phyloP scores from a whole-genome alignment of 2,888 invertebrate genomes.

The Eumacrocentrus americanus region DNA sequence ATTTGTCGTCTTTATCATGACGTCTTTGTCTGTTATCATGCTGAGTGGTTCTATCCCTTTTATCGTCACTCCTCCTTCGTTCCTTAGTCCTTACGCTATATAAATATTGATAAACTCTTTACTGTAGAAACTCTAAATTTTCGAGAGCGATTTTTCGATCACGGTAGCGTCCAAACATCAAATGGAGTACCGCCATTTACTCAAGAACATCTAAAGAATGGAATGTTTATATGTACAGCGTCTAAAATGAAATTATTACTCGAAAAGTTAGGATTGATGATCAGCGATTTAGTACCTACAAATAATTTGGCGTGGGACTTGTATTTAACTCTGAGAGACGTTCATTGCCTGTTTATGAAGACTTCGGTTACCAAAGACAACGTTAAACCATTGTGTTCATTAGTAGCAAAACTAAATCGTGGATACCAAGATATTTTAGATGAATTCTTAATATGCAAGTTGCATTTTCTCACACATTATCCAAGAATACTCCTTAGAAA shows the following conservation, averaged over 20 bases:
- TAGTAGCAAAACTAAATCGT: slow-evolving; percentile 23
- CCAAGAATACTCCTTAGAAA: not conserved
- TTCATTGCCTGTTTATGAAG: slow-evolving; percentile 23
- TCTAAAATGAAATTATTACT: slow-evolving; percentile 30
- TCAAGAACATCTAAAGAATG: slow-evolving; percentile 1
- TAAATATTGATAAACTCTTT: slow-evolving; percentile 14
- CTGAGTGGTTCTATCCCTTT: no score
- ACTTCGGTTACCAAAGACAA: not conserved
- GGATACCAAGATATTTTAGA: slow-evolving; percentile 29
- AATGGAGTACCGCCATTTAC: not conserved
- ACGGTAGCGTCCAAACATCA: no score
- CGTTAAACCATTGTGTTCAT: slow-evolving; percentile 3
- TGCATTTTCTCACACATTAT: slow-evolving; percentile 3
- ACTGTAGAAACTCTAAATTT: slow-evolving; percentile 18
- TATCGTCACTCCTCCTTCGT: no score
- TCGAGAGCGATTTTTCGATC: not conserved
- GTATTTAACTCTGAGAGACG: slow-evolving; percentile 25
- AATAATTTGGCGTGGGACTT: slow-evolving; percentile 25
- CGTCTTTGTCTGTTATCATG: no score
- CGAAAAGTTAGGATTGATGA: slow-evolving; percentile 23
- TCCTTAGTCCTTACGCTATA: no score
- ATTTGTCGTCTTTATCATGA: no score
- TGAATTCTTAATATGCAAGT: slow-evolving; percentile 20
- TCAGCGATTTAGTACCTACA: slow-evolving; percentile 30
- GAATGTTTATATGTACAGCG: slow-evolving; percentile 28